Percentiles rank a stretch among this genome's conserved stretches.
Evolutionary conservation across 2,888 invertebrate genomes (phyloP).

Genomic region (Mechanitis messenoides): DNA sequence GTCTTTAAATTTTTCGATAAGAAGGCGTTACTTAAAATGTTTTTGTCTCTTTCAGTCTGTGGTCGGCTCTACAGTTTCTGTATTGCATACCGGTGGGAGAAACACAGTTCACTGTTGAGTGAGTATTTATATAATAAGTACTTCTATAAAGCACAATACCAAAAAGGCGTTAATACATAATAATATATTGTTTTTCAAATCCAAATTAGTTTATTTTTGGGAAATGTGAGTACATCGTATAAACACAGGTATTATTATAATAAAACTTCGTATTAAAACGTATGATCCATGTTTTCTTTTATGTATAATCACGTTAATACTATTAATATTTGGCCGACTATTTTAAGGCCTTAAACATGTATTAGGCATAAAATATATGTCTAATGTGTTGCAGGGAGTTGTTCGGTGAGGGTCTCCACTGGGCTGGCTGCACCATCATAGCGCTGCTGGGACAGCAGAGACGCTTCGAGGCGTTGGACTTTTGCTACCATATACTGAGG

Average conservation of each 20-base stretch:
- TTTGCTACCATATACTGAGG: slow-evolving; percentile 97
- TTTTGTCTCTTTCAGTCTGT: slow-evolving; percentile 75
- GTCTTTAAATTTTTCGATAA: not conserved
- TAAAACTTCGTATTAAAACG: no score
- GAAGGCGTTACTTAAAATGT: not conserved
- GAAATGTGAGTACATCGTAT: no score
- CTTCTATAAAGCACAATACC: no score
- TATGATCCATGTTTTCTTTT: no score
- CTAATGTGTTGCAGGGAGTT: slow-evolving; percentile 81
- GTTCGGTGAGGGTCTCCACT: slow-evolving; percentile 98
- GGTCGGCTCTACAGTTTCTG: slow-evolving; percentile 98
- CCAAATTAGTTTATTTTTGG: no score
- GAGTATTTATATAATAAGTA: slow-evolving; percentile 53
- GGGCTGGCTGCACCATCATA: slow-evolving; percentile 99
- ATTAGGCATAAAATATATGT: not conserved
- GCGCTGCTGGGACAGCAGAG: slow-evolving; percentile 95
- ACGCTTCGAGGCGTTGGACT: slow-evolving; percentile 97
- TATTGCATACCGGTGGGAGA: slow-evolving; percentile 98
- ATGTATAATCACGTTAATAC: not conserved
- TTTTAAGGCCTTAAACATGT: not conserved
- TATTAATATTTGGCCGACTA: no score
- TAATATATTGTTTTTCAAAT: no score
- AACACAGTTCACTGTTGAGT: slow-evolving; percentile 97
- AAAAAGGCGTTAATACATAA: no score
- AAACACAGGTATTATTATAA: no score